Evolutionary conservation across 2,113 vertebrate genomes (phyloP).

Genomic region (Gallinago media): DNA sequence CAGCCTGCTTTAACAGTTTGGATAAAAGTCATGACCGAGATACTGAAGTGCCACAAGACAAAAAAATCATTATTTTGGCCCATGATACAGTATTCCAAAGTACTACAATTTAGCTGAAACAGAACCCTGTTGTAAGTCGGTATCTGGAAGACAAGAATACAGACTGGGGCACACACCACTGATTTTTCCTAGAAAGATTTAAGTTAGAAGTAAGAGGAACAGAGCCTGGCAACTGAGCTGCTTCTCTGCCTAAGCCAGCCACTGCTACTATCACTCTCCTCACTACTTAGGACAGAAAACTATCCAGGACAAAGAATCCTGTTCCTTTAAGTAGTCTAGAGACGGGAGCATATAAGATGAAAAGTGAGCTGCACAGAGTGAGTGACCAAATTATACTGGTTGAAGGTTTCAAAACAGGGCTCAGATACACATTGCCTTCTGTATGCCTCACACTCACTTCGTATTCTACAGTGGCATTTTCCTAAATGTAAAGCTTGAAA

Average conservation of each 20-base stretch:
- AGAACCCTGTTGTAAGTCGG: accelerated
- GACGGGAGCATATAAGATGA: accelerated
- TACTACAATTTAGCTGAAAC: neutral
- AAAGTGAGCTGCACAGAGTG: accelerated
- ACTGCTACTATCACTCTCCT: neutral
- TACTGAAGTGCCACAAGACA: neutral
- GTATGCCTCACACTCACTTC: accelerated
- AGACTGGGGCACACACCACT: accelerated
- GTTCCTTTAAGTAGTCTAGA: neutral
- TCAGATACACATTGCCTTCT: neutral
- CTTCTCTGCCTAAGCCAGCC: neutral
- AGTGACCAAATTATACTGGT: accelerated
- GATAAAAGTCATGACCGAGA: accelerated
- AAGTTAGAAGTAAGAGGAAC: neutral
- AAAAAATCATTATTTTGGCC: neutral
- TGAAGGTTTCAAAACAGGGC: neutral
- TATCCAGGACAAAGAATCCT: neutral
- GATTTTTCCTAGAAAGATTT: neutral
- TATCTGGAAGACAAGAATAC: neutral
- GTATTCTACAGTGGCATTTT: neutral
- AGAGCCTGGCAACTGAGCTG: neutral
- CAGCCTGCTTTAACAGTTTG: conserved; percentile 85
- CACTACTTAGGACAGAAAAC: neutral
- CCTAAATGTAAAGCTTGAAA: neutral
- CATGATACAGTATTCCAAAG: neutral